Evolutionary conservation across 2,113 vertebrate genomes (phyloP).

Genomic region (Proteles cristata): DNA sequence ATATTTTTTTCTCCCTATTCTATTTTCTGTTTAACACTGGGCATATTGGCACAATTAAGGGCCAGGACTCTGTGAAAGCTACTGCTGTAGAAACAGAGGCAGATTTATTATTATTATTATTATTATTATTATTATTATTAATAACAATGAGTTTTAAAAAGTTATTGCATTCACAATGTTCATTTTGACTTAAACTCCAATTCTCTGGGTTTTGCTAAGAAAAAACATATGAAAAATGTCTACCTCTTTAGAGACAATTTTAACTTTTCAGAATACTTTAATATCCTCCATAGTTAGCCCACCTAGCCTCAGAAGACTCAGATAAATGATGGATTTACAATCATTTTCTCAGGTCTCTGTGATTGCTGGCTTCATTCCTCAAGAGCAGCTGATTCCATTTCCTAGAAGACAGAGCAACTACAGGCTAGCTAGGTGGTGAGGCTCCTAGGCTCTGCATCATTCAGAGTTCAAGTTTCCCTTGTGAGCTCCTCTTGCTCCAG

Average conservation of each 20-base stretch:
- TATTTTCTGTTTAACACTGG: background rate
- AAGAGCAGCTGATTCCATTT: background rate
- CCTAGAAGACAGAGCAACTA: background rate
- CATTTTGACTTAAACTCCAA: constrained; percentile 47
- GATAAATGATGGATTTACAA: background rate
- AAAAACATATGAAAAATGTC: constrained; percentile 44
- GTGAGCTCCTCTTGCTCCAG: background rate
- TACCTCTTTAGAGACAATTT: constrained; percentile 21
- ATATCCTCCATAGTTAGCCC: background rate
- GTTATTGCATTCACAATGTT: constrained; percentile 16
- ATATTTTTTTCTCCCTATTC: background rate
- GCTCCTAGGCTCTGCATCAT: background rate
- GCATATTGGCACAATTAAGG: background rate
- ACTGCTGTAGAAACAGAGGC: background rate
- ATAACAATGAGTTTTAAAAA: background rate
- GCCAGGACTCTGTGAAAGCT: background rate
- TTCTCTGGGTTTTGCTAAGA: constrained; percentile 27
- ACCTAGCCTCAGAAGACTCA: background rate
- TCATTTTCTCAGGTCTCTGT: background rate
- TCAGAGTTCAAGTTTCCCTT: background rate
- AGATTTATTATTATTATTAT: background rate
- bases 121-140: background rate
- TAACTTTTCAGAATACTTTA: constrained; percentile 11
- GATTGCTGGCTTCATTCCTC: background rate
- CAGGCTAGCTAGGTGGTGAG: background rate